Percentiles rank a stretch among this genome's conserved stretches.
Conservation (phyloP, 37 sponge, comb jelly and placozoan species). For the Petrosia ficiformis region DNA sequence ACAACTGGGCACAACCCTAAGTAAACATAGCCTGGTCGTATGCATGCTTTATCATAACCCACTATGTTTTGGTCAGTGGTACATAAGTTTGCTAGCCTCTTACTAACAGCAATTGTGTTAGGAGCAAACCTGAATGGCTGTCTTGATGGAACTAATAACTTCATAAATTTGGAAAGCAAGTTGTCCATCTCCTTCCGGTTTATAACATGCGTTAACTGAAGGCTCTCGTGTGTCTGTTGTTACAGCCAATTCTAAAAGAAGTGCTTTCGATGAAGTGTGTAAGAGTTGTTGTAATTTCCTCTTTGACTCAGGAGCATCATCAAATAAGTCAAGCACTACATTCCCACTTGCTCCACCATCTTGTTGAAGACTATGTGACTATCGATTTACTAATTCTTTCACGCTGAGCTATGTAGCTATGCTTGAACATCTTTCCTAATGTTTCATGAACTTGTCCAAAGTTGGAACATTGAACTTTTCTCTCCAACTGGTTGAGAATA, state of each 20-base stretch:
- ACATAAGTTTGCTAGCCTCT: background rate
- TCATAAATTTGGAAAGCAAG: slow-evolving; percentile 38
- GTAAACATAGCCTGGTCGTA: slow-evolving; percentile 25
- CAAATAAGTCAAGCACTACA: slow-evolving; percentile 9
- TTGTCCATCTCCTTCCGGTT: slow-evolving; percentile 45
- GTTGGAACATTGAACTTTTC: slow-evolving; percentile 9
- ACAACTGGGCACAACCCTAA: slow-evolving; percentile 12
- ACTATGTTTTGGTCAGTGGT: background rate
- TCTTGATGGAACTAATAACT: background rate
- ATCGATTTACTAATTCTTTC: background rate
- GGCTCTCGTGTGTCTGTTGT: slow-evolving; percentile 19
- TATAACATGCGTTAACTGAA: slow-evolving; percentile 42
- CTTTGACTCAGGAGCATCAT: slow-evolving; percentile 16
- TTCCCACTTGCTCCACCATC: slow-evolving; percentile 49
- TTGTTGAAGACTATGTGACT: slow-evolving; percentile 13
- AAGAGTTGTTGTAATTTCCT: slow-evolving; percentile 13
- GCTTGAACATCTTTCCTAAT: slow-evolving; percentile 22
- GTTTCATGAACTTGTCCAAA: slow-evolving; percentile 17
- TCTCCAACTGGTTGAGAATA: slow-evolving; percentile 10
- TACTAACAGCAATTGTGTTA: slow-evolving; percentile 8
- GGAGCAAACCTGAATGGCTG: slow-evolving; percentile 29
- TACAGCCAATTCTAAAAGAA: slow-evolving; percentile 34
- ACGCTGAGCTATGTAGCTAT: slow-evolving; percentile 22
- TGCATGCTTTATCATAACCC: slow-evolving; percentile 15
- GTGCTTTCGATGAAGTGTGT: slow-evolving; percentile 3